A percentile compares a stretch with the other conserved stretches of the same genome.
These are phyloP conservation scores for Drosophila ohnishii DNA, from an alignment of 1,140 invertebrate species.

Conservation along the genomic window DNA sequence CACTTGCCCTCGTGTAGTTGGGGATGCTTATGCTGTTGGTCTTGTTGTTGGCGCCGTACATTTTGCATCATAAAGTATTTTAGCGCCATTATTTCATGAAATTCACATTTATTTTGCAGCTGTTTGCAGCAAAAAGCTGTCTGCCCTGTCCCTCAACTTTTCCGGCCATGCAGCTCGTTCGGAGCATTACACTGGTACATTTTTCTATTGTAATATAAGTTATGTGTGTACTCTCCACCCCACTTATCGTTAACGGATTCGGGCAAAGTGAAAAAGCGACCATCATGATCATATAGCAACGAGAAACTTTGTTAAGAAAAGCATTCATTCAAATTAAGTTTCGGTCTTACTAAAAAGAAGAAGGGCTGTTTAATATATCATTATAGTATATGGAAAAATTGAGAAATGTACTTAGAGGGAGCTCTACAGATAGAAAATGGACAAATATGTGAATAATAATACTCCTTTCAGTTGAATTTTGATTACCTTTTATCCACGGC, in stretches of 20 bases:
- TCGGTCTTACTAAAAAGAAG: slow-evolving; percentile 1
- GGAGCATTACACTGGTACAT: slow-evolving; percentile 9
- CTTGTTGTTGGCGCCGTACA: slow-evolving; percentile 42
- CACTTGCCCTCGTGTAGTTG: slow-evolving; percentile 34
- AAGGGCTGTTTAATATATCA: background rate
- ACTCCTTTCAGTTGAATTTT: background rate
- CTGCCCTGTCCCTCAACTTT: slow-evolving; percentile 24
- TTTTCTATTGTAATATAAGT: slow-evolving; percentile 22
- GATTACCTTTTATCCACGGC: background rate
- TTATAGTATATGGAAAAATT: background rate
- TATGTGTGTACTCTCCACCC: background rate
- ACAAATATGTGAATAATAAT: background rate
- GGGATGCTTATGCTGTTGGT: slow-evolving; percentile 27
- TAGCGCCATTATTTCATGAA: slow-evolving; percentile 75
- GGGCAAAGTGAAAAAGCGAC: slow-evolving; percentile 14
- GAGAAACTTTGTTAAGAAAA: slow-evolving; percentile 7
- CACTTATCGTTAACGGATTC: slow-evolving; percentile 19
- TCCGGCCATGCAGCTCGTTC: slow-evolving; percentile 10
- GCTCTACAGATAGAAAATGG: background rate
- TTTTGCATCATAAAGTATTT: slow-evolving; percentile 77
- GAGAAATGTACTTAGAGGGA: background rate
- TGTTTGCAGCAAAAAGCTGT: slow-evolving; percentile 55
- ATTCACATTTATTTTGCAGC: slow-evolving; percentile 76
- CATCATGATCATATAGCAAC: slow-evolving; percentile 8
- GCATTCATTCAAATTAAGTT: slow-evolving; percentile 12